Evolutionary conservation across 2,888 invertebrate species (phyloP).

Genomic region (Aphidius colemani): DNA sequence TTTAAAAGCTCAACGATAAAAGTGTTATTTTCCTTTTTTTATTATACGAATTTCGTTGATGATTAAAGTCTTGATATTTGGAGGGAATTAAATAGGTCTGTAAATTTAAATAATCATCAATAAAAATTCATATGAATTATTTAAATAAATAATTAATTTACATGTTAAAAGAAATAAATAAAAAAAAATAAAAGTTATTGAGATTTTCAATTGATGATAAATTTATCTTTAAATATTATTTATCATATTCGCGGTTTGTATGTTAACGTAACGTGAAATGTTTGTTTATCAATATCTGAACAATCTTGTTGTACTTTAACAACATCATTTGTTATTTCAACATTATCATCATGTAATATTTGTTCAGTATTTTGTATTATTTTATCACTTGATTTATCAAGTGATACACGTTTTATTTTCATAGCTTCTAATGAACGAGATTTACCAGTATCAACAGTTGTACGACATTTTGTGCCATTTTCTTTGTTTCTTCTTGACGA

Average conservation of each 20-base stretch:
- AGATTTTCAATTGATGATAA: too few relatives aligned
- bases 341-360: constrained; percentile 40
- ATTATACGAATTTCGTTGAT: too few relatives aligned
- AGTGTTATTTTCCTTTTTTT: too few relatives aligned
- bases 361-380: constrained; percentile 48
- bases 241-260: constrained; percentile 63
- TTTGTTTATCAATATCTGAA: constrained; percentile 62
- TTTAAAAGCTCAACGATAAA: too few relatives aligned
- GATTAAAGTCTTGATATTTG: background rate
- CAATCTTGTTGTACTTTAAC: constrained; percentile 58
- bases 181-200: too few relatives aligned
- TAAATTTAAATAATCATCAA: background rate
- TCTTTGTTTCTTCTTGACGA: constrained; percentile 64
- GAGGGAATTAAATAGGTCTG: constrained; percentile 7
- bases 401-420: constrained; percentile 47
- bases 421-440: constrained; percentile 51
- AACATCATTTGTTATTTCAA: constrained; percentile 36
- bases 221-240: background rate
- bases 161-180: too few relatives aligned
- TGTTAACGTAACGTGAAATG: constrained; percentile 62
- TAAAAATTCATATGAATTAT: background rate
- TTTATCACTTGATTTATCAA: constrained; percentile 48
- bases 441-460: constrained; percentile 43
- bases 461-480: constrained; percentile 57
- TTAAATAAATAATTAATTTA: background rate